Evolutionary conservation across 2,888 invertebrate species (phyloP).

Genomic region (Himalopsyche kuldschensis): DNA sequence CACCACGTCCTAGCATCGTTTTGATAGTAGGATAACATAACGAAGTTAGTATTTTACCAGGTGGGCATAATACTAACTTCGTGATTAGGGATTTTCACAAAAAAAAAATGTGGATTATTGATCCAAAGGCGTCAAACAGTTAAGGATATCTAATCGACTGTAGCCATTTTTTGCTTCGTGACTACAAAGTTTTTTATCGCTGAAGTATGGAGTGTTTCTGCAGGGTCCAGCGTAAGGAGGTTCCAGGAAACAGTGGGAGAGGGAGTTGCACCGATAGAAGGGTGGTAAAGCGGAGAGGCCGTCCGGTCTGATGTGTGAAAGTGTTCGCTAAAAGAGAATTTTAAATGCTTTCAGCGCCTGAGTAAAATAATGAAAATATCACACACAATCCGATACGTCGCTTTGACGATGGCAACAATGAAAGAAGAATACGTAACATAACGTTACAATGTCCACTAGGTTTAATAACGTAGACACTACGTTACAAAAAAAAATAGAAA

Average conservation of each 20-base stretch:
- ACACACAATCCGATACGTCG: conserved; percentile 1
- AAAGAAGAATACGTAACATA: background rate
- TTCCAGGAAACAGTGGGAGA: background rate
- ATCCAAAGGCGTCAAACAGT: no score
- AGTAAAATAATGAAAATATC: background rate
- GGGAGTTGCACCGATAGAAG: background rate
- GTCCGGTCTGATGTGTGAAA: conserved; percentile 24
- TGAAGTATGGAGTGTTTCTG: background rate
- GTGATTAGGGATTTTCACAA: no score
- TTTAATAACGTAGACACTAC: background rate
- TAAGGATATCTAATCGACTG: no score
- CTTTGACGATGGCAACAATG: background rate
- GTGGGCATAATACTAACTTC: no score
- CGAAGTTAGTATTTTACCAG: no score
- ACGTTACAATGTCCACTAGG: background rate
- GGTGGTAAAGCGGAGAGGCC: background rate
- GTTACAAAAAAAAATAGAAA: background rate
- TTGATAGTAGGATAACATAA: no score
- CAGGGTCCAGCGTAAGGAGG: background rate
- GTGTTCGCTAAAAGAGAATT: conserved; percentile 38
- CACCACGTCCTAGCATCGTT: no score
- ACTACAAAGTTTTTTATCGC: background rate
- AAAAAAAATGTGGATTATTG: no score
- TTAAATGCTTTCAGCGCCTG: conserved; percentile 34
- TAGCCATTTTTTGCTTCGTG: no score